These are phyloP conservation scores for Acanthurus tractus DNA, from an alignment of 2,797 vertebrate genomes.

Conservation along the genomic window DNA sequence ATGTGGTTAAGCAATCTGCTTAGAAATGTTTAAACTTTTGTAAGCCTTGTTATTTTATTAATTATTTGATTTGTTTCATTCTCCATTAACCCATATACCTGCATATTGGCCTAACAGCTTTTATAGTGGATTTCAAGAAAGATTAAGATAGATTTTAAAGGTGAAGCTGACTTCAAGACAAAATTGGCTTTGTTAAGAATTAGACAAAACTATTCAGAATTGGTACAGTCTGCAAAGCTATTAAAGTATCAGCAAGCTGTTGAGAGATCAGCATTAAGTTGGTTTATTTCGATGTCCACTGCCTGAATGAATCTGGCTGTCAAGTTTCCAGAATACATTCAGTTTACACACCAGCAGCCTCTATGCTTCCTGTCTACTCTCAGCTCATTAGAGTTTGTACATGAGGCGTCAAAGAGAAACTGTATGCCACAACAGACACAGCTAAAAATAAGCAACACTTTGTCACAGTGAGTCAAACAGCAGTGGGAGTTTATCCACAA, in stretches of 20 bases:
- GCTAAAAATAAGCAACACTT: conserved; percentile 38
- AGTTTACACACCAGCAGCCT: not conserved
- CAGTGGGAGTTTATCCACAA: not conserved
- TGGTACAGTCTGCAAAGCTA: not conserved
- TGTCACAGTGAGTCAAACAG: conserved; percentile 35
- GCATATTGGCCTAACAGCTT: too few relatives aligned
- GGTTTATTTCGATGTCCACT: conserved; percentile 8
- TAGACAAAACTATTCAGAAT: not conserved
- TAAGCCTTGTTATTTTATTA: too few relatives aligned
- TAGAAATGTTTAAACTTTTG: too few relatives aligned
- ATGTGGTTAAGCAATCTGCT: too few relatives aligned
- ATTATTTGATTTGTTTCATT: too few relatives aligned
- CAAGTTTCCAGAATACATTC: conserved; percentile 9
- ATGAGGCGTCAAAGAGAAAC: conserved; percentile 20
- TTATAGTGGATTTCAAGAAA: too few relatives aligned
- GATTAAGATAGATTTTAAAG: too few relatives aligned
- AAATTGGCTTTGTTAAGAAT: not conserved
- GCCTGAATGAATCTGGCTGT: not conserved
- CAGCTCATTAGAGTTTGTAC: conserved; percentile 31
- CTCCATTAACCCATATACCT: too few relatives aligned
- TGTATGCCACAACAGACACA: conserved; percentile 8
- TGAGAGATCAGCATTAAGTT: not conserved
- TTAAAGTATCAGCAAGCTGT: not conserved
- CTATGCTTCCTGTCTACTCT: not conserved
- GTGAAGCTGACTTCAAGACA: not conserved